phyloP scores from a whole-genome alignment of 2,888 invertebrate species.

The Synanthedon tipuliformis region DNA sequence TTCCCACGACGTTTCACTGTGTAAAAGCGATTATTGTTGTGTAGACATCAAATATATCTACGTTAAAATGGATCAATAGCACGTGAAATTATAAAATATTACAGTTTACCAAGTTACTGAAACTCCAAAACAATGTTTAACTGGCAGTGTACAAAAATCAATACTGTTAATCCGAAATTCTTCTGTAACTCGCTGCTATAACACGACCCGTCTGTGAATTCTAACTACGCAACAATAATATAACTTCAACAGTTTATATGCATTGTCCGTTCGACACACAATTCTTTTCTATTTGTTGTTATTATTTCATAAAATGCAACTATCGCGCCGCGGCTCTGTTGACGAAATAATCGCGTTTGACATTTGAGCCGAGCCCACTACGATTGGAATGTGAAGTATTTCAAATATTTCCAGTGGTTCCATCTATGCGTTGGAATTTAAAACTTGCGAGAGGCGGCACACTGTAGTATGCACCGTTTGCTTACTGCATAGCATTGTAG shows the following conservation, averaged over 20 bases:
- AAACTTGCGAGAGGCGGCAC: slow-evolving; percentile 43
- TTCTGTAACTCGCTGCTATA: slow-evolving; percentile 29
- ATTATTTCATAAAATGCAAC: slow-evolving; percentile 66
- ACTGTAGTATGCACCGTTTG: slow-evolving; percentile 27
- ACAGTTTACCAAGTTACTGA: slow-evolving; percentile 23
- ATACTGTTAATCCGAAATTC: slow-evolving; percentile 50
- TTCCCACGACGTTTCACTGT: slow-evolving; percentile 46
- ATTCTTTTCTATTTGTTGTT: slow-evolving; percentile 47
- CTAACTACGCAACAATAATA: slow-evolving; percentile 3
- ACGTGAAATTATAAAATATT: slow-evolving; percentile 12
- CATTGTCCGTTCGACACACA: slow-evolving; percentile 56
- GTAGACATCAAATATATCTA: background rate
- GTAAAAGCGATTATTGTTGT: slow-evolving; percentile 1
- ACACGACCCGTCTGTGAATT: slow-evolving; percentile 29
- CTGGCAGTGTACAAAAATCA: slow-evolving; percentile 64
- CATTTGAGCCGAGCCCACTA: slow-evolving; percentile 79
- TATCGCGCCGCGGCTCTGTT: slow-evolving; percentile 68
- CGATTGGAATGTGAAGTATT: slow-evolving; percentile 74
- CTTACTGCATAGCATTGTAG: background rate
- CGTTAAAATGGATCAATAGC: background rate
- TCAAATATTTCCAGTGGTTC: slow-evolving; percentile 76
- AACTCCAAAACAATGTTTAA: slow-evolving; percentile 52
- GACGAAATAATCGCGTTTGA: slow-evolving; percentile 75
- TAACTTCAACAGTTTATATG: slow-evolving; percentile 42
- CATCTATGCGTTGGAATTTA: slow-evolving; percentile 69